Percentiles rank a stretch among this genome's conserved stretches.
Conservation (phyloP, 2,888 invertebrate genomes). For the Melangyna quadrimaculata region DNA sequence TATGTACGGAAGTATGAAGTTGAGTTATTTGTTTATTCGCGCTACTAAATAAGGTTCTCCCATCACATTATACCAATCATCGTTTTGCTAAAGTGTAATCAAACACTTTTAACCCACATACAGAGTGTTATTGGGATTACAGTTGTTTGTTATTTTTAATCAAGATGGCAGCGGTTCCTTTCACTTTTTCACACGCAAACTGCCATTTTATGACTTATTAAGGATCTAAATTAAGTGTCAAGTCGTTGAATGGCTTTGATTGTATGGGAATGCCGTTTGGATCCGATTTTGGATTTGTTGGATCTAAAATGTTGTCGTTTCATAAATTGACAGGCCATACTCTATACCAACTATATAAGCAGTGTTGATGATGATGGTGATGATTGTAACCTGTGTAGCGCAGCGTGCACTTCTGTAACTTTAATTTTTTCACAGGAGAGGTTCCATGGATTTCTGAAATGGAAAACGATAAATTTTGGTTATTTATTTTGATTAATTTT, state of each 20-base stretch:
- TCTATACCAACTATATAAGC: background rate
- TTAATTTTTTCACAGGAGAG: background rate
- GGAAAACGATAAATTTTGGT: conserved; percentile 24
- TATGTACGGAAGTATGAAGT: background rate
- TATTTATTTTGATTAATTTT: conserved; percentile 16
- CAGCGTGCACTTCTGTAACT: background rate
- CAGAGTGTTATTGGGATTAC: conserved; percentile 53
- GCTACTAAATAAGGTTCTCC: conserved; percentile 40
- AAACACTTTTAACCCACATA: conserved; percentile 61
- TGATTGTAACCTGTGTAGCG: background rate
- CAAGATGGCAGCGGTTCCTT: conserved; percentile 53
- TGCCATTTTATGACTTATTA: conserved; percentile 15
- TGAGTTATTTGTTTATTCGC: background rate
- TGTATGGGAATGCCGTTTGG: background rate
- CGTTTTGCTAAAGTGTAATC: conserved; percentile 35
- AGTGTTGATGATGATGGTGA: conserved; percentile 39
- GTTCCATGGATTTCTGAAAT: conserved; percentile 33
- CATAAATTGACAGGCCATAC: conserved; percentile 59
- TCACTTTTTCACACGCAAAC: conserved; percentile 50
- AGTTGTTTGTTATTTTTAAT: conserved; percentile 47
- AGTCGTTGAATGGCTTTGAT: conserved; percentile 11
- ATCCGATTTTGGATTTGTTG: conserved; percentile 25
- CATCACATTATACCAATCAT: conserved; percentile 56
- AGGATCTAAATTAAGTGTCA: conserved; percentile 44
- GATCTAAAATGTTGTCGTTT: conserved; percentile 55